Evolutionary conservation across 2,797 vertebrate genomes (phyloP), one percentile per base, ranked within the genome.

Genomic region (Hafferia zeledoni): DNA sequence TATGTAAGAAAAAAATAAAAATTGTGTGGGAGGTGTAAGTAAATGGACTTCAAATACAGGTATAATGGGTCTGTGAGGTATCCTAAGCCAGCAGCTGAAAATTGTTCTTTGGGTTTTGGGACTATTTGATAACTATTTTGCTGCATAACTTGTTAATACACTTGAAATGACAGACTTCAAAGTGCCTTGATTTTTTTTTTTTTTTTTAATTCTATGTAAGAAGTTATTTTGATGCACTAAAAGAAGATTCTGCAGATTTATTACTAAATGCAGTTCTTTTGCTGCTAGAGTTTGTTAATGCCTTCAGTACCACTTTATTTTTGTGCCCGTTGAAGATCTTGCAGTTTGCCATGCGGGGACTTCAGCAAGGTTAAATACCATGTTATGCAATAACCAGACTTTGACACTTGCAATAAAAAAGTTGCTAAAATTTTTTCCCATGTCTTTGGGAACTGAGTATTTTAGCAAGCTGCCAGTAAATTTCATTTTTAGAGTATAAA

Each of bases 121-220:
- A 74, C 33, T 92, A 4, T 69, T 79, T 90, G 35, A 81, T 94
- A 89, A 67, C 33, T 76, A 67, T 35, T 52, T 90, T 78, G 25
- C 50, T 37, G 37, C 8, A 4, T 56, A 72, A 60, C 22, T 80
- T 88, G 33, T 49, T 87, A 86, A 31, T 89, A 31, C 4, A 19
- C 19, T 93, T 20, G 37, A 87, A 93, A 90, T 89, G 43, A 17
- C 33, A 84, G 63, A 47, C 49, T 80, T 93, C 41, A 71, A 60
- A 87, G 49, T 87, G 47, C 59, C 57, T 93, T 72, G 27, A 71
- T 86, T 81, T 88, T 83, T 31, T 65, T 94, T 90, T 86, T 63
- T 76, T 28, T 37, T 37, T 37, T 37, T 37, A 16, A 50, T 88
- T 79, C 55, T 33, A 15, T 87, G 12, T 87, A 65, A 80, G 47